Conservation (phyloP, 2,888 invertebrate genomes). For the Orthonevra nobilis region DNA sequence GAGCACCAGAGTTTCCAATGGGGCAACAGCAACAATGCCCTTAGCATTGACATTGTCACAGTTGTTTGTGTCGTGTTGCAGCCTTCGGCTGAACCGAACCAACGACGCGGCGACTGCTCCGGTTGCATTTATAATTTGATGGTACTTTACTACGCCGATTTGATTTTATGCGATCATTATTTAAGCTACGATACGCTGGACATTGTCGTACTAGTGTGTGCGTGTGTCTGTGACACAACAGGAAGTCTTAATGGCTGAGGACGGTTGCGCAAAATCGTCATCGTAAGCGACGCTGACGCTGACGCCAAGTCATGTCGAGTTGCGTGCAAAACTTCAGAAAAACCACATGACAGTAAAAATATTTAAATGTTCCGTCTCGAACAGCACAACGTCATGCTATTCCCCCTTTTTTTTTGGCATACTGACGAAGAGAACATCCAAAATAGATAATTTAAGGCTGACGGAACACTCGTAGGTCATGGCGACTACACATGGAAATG, state of each 20-base stretch:
- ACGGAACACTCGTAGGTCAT: constrained; percentile 49
- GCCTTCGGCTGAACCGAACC: background rate
- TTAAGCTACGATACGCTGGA: constrained; percentile 63
- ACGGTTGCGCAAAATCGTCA: constrained; percentile 60
- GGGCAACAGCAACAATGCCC: constrained; percentile 57
- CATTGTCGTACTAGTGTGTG: constrained; percentile 26
- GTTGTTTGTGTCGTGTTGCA: constrained; percentile 37
- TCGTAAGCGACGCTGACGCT: constrained; percentile 65
- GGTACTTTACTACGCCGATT: constrained; percentile 66
- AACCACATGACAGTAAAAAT: too few relatives aligned
- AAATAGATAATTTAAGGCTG: constrained; percentile 38
- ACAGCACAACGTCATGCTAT: constrained; percentile 48
- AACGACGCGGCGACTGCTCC: constrained; percentile 8
- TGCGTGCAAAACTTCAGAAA: constrained; percentile 55
- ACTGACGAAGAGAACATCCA: constrained; percentile 5
- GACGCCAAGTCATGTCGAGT: constrained; percentile 42
- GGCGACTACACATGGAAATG: constrained; percentile 6
- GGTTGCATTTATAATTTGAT: constrained; percentile 68
- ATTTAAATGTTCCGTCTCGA: constrained; percentile 55
- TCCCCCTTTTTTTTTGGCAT: constrained; percentile 14
- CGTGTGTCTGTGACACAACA: constrained; percentile 14
- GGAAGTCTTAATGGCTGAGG: constrained; percentile 64
- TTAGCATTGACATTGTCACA: constrained; percentile 67
- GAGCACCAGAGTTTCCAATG: constrained; percentile 25
- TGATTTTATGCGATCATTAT: constrained; percentile 68